Evolutionary conservation across 2,797 vertebrate species (phyloP).

Genomic region (Rhynchotus rufescens): DNA sequence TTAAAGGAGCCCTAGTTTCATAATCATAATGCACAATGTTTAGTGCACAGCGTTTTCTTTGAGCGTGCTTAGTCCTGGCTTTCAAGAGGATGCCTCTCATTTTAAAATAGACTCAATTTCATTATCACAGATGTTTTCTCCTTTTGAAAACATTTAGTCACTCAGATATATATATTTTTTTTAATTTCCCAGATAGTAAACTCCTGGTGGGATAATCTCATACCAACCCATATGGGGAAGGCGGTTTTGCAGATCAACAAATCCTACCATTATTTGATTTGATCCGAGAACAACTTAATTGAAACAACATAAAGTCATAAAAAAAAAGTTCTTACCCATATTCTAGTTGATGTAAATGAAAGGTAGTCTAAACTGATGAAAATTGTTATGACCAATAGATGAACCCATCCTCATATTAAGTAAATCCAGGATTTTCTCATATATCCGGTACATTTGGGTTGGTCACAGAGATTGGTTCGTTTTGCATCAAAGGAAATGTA

Average conservation of each 20-base stretch:
- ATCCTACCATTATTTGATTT: slow-evolving; percentile 72
- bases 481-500: not conserved
- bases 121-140: slow-evolving; percentile 62
- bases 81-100: slow-evolving; percentile 61
- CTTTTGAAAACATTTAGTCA: slow-evolving; percentile 55
- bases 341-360: slow-evolving; percentile 31
- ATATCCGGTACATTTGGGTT: not conserved
- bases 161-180: slow-evolving; percentile 59
- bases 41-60: slow-evolving; percentile 26
- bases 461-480: not conserved
- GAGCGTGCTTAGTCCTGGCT: not conserved
- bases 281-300: slow-evolving; percentile 63
- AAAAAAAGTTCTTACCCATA: slow-evolving; percentile 20
- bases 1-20: slow-evolving; percentile 69
- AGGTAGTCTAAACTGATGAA: slow-evolving; percentile 58
- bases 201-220: slow-evolving; percentile 73
- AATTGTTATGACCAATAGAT: slow-evolving; percentile 26
- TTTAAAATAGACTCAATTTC: slow-evolving; percentile 74
- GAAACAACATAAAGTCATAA: slow-evolving; percentile 40
- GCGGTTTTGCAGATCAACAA: slow-evolving; percentile 54
- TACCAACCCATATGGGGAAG: slow-evolving; percentile 68
- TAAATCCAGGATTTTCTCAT: slow-evolving; percentile 16
- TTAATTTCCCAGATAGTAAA: slow-evolving; percentile 71
- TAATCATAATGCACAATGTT: slow-evolving; percentile 70
- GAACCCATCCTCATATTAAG: slow-evolving; percentile 26